A percentile compares a stretch with the other conserved stretches of the same genome.
These are phyloP conservation scores for Sus scrofa DNA, from an alignment of 2,113 vertebrate species.

Conservation along the genomic window T2T-Sscrofa CM000823.6:17178501-17179000, in stretches of 20 bases:
- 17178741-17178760: not conserved
- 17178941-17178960: not conserved
- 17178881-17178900: not conserved
- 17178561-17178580: too few species aligned
- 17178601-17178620: too few species aligned
- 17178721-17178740: too few species aligned
- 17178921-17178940: not conserved
- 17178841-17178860: not conserved
- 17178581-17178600: too few species aligned
- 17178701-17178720: too few species aligned
- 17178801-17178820: not conserved
- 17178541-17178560: too few species aligned
- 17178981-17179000: fast-evolving
- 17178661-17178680: too few species aligned
- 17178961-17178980: not conserved
- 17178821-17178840: not conserved
- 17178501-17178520: too few species aligned
- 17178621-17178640: too few species aligned
- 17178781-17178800: not conserved
- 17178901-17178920: not conserved
- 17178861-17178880: not conserved
- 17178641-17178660: too few species aligned
- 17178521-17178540: too few species aligned
- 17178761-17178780: not conserved
- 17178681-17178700: too few species aligned